Evolutionary conservation across 2,797 vertebrate genomes (phyloP).

Genomic region (Sciurus carolinensis): DNA sequence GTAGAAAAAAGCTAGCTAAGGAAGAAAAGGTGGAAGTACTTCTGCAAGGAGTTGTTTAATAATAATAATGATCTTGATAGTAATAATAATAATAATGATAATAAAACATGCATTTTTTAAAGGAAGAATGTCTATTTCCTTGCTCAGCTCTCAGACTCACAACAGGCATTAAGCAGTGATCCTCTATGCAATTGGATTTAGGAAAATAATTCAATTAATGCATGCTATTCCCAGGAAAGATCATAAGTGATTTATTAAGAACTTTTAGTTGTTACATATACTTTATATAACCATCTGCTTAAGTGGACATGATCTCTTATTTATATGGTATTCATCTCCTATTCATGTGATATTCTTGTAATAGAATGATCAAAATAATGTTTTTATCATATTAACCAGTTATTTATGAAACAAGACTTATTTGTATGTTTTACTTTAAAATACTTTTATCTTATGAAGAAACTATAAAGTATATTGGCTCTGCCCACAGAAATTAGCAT

Average conservation of each 20-base stretch:
- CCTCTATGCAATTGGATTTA: not conserved
- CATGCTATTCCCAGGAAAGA: not conserved
- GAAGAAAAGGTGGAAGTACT: not conserved
- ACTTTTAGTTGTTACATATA: not conserved
- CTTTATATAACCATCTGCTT: not conserved
- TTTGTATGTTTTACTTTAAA: not conserved
- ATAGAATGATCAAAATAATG: not conserved
- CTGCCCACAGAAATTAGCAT: not conserved
- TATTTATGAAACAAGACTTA: not conserved
- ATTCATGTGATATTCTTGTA: not conserved
- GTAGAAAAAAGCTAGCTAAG: not conserved
- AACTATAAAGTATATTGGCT: not conserved
- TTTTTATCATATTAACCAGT: not conserved
- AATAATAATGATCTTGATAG: not conserved
- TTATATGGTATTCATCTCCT: not conserved
- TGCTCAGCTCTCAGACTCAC: not conserved
- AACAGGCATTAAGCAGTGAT: not conserved
- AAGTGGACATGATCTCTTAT: not conserved
- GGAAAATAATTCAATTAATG: not conserved
- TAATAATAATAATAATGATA: not conserved
- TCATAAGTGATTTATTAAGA: not conserved
- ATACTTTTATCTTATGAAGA: not conserved
- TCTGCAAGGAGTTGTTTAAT: not conserved
- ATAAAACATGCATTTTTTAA: not conserved
- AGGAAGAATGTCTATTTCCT: not conserved